A percentile compares a stretch with the other conserved stretches of the same genome.
These are phyloP conservation scores for Lagocephalus sceleratus DNA, from an alignment of 2,797 vertebrate genomes.

Conservation along the genomic window DNA sequence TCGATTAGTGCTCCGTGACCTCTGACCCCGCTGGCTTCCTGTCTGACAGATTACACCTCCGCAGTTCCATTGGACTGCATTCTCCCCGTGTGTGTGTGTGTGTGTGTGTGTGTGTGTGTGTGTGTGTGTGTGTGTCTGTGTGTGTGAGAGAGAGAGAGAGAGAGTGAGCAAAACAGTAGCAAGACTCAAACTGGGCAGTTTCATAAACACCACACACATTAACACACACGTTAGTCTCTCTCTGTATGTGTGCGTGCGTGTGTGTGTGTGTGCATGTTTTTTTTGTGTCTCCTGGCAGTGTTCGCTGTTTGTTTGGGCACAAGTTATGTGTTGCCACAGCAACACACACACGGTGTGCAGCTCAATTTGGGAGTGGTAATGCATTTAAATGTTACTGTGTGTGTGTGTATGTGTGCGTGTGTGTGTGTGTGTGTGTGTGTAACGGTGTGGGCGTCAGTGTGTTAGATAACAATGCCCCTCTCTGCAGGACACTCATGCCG, in stretches of 20 bases:
- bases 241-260: constrained; percentile 10
- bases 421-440: constrained; percentile 35
- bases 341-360: constrained; percentile 58
- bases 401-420: constrained; percentile 24
- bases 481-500: constrained; percentile 70
- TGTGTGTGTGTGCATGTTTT: constrained; percentile 12
- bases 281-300: constrained; percentile 9
- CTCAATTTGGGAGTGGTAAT: constrained; percentile 49
- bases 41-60: constrained; percentile 79
- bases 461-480: constrained; percentile 75
- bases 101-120: constrained; percentile 14
- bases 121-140: constrained; percentile 10
- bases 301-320: constrained; percentile 70
- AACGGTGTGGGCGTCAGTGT: constrained; percentile 27
- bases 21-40: constrained; percentile 76
- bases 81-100: constrained; percentile 27
- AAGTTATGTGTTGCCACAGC: constrained; percentile 61
- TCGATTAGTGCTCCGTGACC: constrained; percentile 78
- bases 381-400: constrained; percentile 23
- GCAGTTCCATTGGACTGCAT: constrained; percentile 48
- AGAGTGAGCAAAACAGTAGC: constrained; percentile 18
- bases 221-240: neutral
- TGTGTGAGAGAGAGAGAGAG: constrained; percentile 9
- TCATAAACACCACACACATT: constrained; percentile 1
- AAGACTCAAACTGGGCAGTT: constrained; percentile 13